Base-by-base conservation (phyloP, 2,113 vertebrate species). In the Aviceda subcristata region DNA sequence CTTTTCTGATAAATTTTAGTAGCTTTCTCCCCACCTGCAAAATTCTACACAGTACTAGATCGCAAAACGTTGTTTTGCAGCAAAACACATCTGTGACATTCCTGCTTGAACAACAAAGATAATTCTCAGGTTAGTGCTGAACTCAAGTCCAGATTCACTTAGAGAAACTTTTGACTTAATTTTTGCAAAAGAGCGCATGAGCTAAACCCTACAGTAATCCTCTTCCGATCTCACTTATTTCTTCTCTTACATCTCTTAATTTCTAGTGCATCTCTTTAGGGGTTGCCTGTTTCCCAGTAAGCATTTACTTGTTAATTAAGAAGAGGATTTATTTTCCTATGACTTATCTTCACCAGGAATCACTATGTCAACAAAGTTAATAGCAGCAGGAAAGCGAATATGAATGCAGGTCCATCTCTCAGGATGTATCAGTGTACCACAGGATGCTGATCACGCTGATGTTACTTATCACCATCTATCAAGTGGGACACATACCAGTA, bases 401-500 rank as follows among this genome's bases (percentile, higher is more conserved):
- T 8, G 51, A 43, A 43, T 7, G 66, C 36, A 75, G 29, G 18
- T 17, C 21, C 20, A 11, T 7, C 41, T n/a, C 24, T 27, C 23
- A 3, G 66, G 66, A 62, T 5, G 23, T 13, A 27, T 17, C 55
- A 27, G 36, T 1, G 57, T 1, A 34, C 29, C 62, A n/a, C 14
- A 69, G 57, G 51, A 50, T 51, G 22, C 46, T 7, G 88, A 29
- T 7, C 27, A 13, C 3, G 39, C 21, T 3, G 2, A 0, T 2
- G 23, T 6, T 39, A 57, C 66, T 34, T 46, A 51, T 11, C 69
- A 19, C 36, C 6, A 2, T 0, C 39, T 41, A 36, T 14, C 56
- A 48, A 48, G 19, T 0, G 23, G 85, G 46, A 36, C 71, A 60
- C 51, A 7, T 1, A 63, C 3, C 56, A 8, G 34, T 0, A 5